Conservation (phyloP, 2,888 invertebrate genomes). For the Sminthurides aquaticus region DNA sequence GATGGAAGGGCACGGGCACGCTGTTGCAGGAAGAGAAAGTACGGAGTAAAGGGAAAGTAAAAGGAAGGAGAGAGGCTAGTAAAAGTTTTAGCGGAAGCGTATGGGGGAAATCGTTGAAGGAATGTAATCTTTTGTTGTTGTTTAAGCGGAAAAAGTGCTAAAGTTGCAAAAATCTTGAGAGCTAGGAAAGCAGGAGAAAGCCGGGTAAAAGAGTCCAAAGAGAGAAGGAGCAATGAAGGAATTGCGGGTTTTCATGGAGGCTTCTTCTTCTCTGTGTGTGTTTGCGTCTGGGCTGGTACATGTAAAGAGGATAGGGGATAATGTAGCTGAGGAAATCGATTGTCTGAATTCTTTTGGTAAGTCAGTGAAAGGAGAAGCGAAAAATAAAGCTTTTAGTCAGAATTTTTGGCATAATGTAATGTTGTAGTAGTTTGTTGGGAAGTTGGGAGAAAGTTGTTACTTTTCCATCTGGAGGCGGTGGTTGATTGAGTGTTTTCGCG, state of each 20-base stretch:
- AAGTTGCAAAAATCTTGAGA: constrained; percentile 10
- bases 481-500: no score
- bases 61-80: neutral
- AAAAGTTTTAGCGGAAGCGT: constrained; percentile 11
- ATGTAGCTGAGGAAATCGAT: neutral
- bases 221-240: neutral
- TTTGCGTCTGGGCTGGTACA: neutral
- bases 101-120: neutral
- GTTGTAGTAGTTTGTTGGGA: neutral
- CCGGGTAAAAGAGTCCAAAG: neutral
- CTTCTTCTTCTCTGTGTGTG: neutral
- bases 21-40: neutral
- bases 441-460: neutral
- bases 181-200: no score
- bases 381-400: neutral
- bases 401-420: neutral
- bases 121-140: constrained; percentile 3
- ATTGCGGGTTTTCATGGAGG: neutral
- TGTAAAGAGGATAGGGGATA: neutral
- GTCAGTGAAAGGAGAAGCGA: neutral
- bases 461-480: neutral
- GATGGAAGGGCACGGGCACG: neutral
- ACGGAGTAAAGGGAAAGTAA: constrained; percentile 11
- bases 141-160: constrained; percentile 15
- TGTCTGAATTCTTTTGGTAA: neutral